Evolutionary conservation across 64 coral and sea anemone genomes (phyloP), one percentile per base, ranked within the genome.

Genomic region (Astreopora myriophthalma): DNA sequence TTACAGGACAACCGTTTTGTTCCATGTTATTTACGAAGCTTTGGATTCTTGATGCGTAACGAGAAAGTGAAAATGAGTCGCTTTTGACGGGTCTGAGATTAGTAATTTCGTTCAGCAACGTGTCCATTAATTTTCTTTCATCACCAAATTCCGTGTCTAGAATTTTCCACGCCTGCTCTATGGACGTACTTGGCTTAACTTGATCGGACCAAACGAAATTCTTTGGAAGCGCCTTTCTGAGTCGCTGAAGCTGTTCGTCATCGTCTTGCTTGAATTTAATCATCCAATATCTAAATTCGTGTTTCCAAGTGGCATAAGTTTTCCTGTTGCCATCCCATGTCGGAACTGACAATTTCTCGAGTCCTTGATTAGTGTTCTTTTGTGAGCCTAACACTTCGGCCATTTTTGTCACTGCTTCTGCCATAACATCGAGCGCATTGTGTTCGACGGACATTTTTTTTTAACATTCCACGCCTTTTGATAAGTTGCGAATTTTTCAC

Each of bases 21-120:
- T 93, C 82, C 83, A 86, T 87, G 72, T 87, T 60, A 76, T 62
- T 86, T 30, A 87, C 81, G 58, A 77, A 86, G 52, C 91, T 55
- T 13, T 46, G 80, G 10, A 58, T 24, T 22, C n/a, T 85, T 0
- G 80, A 29, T 40, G 29, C 32, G 22, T 64, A 67, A 44, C 39
- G 28, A 16, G 33, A 60, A 10, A 82, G 79, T 32, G 79, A 82
- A 8, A 57, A 57, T 27, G 78, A 82, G 19, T 82, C 78, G 6
- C 48, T 82, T 26, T 82, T 30, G 3, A 82, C 51, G 8, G 52
- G 48, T 58, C 52, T 62, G 16, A 60, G 48, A 82, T 82, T 35
- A 23, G 23, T 82, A 58, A 82, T 62, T 82, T 82, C 78, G 24
- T 26, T 32, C 13, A 82, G 26, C 24, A 82, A 48, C 14, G 23